Evolutionary conservation across 2,113 vertebrate species (phyloP).

Genomic region (Hystrix brachyura): DNA sequence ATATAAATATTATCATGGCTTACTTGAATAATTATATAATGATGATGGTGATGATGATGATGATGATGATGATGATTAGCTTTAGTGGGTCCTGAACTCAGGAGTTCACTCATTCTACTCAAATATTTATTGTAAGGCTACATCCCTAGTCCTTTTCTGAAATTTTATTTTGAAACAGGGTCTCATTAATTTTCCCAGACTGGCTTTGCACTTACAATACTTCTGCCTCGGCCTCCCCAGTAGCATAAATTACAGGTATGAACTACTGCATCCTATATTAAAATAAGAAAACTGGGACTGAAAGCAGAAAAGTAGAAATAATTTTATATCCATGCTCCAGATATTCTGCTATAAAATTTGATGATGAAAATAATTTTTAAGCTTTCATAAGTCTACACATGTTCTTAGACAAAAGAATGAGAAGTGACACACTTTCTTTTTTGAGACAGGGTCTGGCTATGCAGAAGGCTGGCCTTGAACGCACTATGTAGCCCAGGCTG

Average conservation of each 20-base stretch:
- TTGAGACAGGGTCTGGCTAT: too few relatives aligned
- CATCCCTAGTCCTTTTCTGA: not conserved
- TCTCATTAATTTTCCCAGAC: not conserved
- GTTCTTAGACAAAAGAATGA: not conserved
- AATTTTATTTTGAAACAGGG: not conserved
- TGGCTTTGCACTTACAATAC: not conserved
- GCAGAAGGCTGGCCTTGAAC: too few relatives aligned
- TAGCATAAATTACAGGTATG: not conserved
- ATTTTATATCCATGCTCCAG: not conserved
- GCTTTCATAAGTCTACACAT: not conserved
- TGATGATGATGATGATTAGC: not conserved
- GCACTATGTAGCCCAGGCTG: too few relatives aligned
- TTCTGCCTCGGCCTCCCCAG: not conserved
- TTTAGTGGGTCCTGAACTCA: not conserved
- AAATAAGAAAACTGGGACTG: not conserved
- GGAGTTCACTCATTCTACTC: not conserved
- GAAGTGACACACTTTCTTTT: not conserved
- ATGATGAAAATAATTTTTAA: not conserved
- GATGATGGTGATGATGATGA: not conserved
- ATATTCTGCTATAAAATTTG: not conserved
- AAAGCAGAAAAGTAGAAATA: not conserved
- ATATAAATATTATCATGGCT: not conserved
- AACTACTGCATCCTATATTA: not conserved
- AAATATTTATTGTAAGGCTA: not conserved
- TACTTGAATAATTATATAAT: not conserved